Conservation (phyloP, 2,888 invertebrate genomes). For the Dromius quadrimaculatus region DNA sequence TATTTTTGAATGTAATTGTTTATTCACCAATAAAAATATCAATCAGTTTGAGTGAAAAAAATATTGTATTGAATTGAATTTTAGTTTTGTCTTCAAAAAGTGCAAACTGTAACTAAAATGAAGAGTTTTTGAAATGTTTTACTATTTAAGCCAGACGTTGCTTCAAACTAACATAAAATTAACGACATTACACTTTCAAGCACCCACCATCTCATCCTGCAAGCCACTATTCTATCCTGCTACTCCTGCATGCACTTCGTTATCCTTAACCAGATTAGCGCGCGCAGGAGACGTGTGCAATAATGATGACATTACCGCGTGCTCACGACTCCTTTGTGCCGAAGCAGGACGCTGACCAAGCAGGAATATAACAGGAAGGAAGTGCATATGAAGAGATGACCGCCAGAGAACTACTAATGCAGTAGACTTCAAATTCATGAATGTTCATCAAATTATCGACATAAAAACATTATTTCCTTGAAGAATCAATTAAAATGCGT, state of each 20-base stretch:
- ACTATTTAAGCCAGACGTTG: too few species aligned
- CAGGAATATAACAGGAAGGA: slow-evolving; percentile 19
- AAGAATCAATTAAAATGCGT: slow-evolving; percentile 6
- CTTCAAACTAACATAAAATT: background rate
- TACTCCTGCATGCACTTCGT: background rate
- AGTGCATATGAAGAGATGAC: background rate
- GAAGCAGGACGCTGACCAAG: slow-evolving; percentile 16
- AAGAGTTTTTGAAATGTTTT: too few species aligned
- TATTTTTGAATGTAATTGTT: too few species aligned
- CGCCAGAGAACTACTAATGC: slow-evolving; percentile 6
- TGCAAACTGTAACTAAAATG: too few species aligned
- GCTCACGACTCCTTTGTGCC: slow-evolving; percentile 20
- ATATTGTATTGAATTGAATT: too few species aligned
- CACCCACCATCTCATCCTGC: background rate
- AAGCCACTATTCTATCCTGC: background rate
- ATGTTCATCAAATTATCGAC: slow-evolving; percentile 8
- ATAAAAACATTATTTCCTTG: slow-evolving; percentile 23
- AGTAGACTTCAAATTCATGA: background rate
- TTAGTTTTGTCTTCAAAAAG: too few species aligned
- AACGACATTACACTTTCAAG: slow-evolving; percentile 9
- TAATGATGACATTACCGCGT: slow-evolving; percentile 30
- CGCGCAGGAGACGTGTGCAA: background rate
- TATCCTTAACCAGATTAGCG: slow-evolving; percentile 15
- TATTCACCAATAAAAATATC: too few species aligned
- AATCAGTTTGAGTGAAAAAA: too few species aligned